Percentiles rank a stretch among this genome's conserved stretches.
phyloP scores from a whole-genome alignment of 2,888 invertebrate genomes.

The Deilephila elpenor region DNA sequence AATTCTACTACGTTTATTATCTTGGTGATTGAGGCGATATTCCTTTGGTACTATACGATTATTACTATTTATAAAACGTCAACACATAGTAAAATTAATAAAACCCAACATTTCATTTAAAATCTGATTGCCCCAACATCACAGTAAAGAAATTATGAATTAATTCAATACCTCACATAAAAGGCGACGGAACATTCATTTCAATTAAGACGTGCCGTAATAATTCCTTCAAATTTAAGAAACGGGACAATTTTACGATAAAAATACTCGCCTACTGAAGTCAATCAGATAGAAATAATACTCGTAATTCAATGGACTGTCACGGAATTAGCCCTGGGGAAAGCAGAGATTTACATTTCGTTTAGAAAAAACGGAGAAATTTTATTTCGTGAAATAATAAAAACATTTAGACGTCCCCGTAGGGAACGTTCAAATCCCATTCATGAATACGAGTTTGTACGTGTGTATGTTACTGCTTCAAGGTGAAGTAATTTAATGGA shows the following conservation, averaged over 20 bases:
- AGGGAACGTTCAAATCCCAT: background rate
- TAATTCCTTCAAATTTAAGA: conserved; percentile 11
- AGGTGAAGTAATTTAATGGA: too few relatives aligned
- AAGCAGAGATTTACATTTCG: conserved; percentile 7
- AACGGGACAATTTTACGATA: background rate
- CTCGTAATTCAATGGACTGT: conserved; percentile 19
- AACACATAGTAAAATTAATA: too few relatives aligned
- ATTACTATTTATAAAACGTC: too few relatives aligned
- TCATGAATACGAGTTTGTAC: background rate
- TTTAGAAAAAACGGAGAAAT: conserved; percentile 7
- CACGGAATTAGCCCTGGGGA: conserved; percentile 4
- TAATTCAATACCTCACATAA: conserved; percentile 1
- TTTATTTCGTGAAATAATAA: conserved; percentile 5
- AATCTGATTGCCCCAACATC: background rate
- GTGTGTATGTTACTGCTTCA: background rate
- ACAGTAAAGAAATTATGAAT: background rate
- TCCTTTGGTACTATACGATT: too few relatives aligned
- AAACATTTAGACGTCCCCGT: background rate
- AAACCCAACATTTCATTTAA: too few relatives aligned
- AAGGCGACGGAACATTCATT: background rate
- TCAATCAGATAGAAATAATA: conserved; percentile 25
- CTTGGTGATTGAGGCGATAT: too few relatives aligned
- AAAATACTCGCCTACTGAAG: conserved; percentile 9
- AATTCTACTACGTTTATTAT: too few relatives aligned
- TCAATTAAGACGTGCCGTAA: conserved; percentile 8